Conservation (phyloP, 2,888 invertebrate genomes). For the Apotomis turbidana region DNA sequence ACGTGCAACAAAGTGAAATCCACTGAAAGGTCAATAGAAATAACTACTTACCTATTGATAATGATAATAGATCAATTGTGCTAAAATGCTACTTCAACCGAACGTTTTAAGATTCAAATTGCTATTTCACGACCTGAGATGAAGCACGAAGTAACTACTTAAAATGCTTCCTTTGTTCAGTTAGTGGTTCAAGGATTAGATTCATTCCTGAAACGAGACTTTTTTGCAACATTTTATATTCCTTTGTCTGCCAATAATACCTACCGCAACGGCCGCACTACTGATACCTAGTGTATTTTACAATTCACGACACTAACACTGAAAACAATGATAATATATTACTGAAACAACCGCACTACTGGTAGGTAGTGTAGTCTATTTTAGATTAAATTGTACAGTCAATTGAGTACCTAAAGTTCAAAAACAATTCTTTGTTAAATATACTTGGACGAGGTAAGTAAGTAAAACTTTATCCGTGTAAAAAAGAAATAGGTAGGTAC, state of each 20-base stretch:
- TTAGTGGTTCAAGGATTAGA: slow-evolving; percentile 49
- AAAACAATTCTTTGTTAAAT: no score
- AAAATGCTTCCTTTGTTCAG: slow-evolving; percentile 44
- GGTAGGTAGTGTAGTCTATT: no score
- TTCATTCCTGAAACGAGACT: slow-evolving; percentile 46
- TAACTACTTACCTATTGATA: not conserved
- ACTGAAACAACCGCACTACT: no score
- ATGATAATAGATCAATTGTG: not conserved
- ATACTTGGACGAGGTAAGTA: no score
- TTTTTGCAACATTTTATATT: slow-evolving; percentile 20
- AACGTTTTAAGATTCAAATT: not conserved
- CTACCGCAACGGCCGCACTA: no score
- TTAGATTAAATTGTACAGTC: no score
- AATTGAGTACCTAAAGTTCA: no score
- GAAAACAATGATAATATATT: no score
- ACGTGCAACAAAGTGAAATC: slow-evolving; percentile 47
- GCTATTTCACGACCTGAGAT: not conserved
- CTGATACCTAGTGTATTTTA: no score
- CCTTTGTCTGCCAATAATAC: not conserved
- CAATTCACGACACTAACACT: no score
- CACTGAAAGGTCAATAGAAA: slow-evolving; percentile 44
- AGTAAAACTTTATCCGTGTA: no score
- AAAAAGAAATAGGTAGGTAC: no score
- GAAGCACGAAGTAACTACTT: not conserved
- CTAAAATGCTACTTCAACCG: not conserved